Evolutionary conservation across 2,888 invertebrate species (phyloP), one percentile per base, ranked within the genome.

Genomic region (Spicauda simplicius): DNA sequence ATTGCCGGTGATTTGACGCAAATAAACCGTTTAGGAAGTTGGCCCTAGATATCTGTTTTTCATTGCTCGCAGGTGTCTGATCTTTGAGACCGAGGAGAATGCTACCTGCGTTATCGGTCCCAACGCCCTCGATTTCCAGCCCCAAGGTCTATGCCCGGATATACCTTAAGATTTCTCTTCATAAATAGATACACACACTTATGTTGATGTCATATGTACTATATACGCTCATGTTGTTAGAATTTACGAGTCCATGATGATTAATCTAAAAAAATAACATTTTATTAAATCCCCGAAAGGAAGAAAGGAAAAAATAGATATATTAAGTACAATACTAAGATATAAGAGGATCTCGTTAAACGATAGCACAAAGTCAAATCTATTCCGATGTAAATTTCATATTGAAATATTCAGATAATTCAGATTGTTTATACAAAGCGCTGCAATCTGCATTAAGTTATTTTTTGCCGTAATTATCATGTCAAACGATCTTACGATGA

Each of bases 91-190:
- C 55, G 60, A 57, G 41, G 48, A 52, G 55, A 68, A 69, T 54
- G 74, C 80, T 88, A 88, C 88, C 88, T 88, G 87, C 80, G 78
- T 76, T 78, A 79, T 77, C 80, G 74, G 68, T 11, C 11, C 25
- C 7, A 69, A 64, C 71, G 73, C 74, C 85, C 83, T 85, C 84
- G 83, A 80, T 85, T 86, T 83, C 82, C 81, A 58, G 33, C 83
- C 82, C 79, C 84, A 86, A 89, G 85, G 86, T 80, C 80, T 78
- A 76, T 78, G 83, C 78, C 85, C 87, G 88, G 88, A 90, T 89
- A 81, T 76, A 45, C 73, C 7, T 78, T 72, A 77, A 87, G 87
- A 87, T 89, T 88, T 88, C 90, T 87, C 87, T 86, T 84, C 78
- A 82, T 83, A 84, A 2, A 82, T 86, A 83, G 83, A 83, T 84